Conservation (phyloP, 92 coral and sea anemone species). For the Blastomussa wellsi region DNA sequence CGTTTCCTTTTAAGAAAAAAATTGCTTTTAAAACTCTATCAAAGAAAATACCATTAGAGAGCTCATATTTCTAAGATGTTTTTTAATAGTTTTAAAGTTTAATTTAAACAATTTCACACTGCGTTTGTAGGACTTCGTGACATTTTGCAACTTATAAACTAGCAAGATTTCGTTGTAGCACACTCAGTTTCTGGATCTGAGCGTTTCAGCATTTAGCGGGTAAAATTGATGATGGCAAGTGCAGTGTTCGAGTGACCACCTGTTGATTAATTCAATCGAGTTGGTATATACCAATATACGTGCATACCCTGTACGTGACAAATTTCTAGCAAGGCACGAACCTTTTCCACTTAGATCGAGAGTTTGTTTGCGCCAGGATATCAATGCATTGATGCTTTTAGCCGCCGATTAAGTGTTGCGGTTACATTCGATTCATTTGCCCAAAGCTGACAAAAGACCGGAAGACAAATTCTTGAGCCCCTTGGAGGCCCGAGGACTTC, state of each 20-base stretch:
- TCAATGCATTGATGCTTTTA: background rate
- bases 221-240: background rate
- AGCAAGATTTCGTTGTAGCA: background rate
- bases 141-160: background rate
- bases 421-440: conserved; percentile 19
- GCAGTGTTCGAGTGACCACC: background rate
- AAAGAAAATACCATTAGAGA: conserved; percentile 25
- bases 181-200: background rate
- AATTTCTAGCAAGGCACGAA: background rate
- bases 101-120: background rate
- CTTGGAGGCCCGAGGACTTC: conserved; percentile 30
- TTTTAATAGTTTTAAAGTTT: background rate
- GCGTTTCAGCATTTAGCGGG: background rate
- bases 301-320: conserved; percentile 11
- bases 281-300: too few relatives aligned
- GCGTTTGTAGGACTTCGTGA: background rate
- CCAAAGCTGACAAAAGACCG: conserved; percentile 21
- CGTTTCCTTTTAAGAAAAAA: conserved; percentile 1
- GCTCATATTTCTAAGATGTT: conserved; percentile 23
- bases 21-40: conserved; percentile 30
- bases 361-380: conserved; percentile 1
- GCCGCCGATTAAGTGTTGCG: conserved; percentile 22
- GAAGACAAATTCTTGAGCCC: conserved; percentile 18
- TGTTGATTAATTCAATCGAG: conserved; percentile 3
- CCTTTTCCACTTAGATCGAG: background rate